phyloP scores from a whole-genome alignment of 2,888 invertebrate genomes.

The Ametastegia equiseti region DNA sequence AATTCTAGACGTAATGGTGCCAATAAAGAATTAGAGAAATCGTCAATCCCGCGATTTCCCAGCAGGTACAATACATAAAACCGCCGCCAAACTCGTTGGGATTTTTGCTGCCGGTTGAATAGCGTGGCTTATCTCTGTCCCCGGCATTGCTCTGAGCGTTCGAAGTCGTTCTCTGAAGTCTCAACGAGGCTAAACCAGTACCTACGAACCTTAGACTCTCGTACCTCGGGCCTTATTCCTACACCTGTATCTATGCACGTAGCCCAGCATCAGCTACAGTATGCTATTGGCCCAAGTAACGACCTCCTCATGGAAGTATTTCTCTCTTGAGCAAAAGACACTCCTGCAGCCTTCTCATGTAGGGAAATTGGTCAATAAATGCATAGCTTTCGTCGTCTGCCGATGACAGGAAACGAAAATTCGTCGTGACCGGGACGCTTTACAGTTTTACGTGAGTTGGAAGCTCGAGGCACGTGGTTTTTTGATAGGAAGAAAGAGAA shows the following conservation, averaged over 20 bases:
- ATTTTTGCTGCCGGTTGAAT: slow-evolving; percentile 33
- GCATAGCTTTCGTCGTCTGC: no score
- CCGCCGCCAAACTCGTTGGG: neutral
- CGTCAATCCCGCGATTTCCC: neutral
- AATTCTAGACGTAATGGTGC: no score
- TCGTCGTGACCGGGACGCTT: neutral
- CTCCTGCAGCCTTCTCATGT: no score
- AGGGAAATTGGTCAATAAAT: no score
- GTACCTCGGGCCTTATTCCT: neutral
- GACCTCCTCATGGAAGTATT: no score
- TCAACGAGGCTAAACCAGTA: slow-evolving; percentile 33
- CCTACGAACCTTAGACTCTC: slow-evolving; percentile 3
- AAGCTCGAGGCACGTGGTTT: slow-evolving; percentile 10
- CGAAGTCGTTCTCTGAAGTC: slow-evolving; percentile 28
- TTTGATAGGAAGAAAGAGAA: neutral
- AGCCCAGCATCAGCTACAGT: neutral
- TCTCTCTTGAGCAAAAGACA: no score
- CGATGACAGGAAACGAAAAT: neutral
- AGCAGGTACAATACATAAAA: neutral
- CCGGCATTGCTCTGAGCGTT: neutral
- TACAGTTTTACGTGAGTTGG: no score
- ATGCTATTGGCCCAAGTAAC: no score
- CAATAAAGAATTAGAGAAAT: neutral
- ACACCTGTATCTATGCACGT: neutral
- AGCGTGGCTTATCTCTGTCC: slow-evolving; percentile 36